Evolutionary conservation across 2,888 invertebrate genomes (phyloP), one percentile per base, ranked within the genome.

Genomic region (Zelleria hepariella): DNA sequence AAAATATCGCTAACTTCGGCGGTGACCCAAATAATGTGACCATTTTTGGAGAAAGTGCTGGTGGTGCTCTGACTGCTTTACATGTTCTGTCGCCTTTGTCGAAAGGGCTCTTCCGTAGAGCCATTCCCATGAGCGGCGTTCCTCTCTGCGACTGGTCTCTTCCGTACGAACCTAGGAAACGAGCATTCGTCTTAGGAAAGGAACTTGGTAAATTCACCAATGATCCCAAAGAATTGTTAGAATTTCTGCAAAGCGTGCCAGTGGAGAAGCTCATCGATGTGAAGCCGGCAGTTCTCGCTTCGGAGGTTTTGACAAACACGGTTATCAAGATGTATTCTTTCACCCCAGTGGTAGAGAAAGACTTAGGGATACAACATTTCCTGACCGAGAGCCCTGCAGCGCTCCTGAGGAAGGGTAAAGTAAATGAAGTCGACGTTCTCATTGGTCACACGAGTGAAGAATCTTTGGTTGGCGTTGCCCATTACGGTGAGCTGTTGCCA

Each of bases 401-500:
- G 59, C 47, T 58, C 18, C 27, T 67, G 7, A 66, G 63, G 66
- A 72, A 80, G 21, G 91, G 91, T 20, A 75, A 74, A 20, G 68
- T 90, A 23, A 68, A 68, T 56, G 62, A 67, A 21, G 82, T 91
- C 1, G 93, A 94, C 0, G 87, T 93, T 77, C 90, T 95, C 72
- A 84, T 92, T 26, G 94, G 94, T 6, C 71, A 92, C 7, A 94
- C 92, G 21, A 88, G 89, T 2, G 90, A 92, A 59, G 94, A 94
- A 78, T 92, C 93, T 7, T 55, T 68, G 5, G 55, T 67, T 8
- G 59, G 32, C 8, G 21, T 57, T 2, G 2, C 26, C 5, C 8
- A 56, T 4, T 47, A 55, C 5, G 57, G 62, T 5, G 58, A 56
- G 25, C 6, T 64, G n/a, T 26, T 66, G 18, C 56, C 64, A 8